Evolutionary conservation across 2,113 vertebrate species (phyloP), one percentile per base, ranked within the genome.

Genomic region (Corythoichthys intestinalis): DNA sequence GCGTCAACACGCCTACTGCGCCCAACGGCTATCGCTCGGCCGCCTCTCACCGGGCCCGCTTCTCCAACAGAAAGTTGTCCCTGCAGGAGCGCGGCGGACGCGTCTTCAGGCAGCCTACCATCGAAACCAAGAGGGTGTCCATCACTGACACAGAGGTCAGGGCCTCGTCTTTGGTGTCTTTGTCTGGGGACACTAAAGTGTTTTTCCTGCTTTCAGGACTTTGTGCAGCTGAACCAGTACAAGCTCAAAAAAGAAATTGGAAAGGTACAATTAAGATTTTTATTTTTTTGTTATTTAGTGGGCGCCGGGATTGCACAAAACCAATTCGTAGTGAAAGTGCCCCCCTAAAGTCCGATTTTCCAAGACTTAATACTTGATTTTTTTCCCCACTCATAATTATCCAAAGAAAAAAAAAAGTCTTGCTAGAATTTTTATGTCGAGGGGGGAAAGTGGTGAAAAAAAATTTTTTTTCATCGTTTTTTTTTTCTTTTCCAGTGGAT

Each of bases 181-280:
- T 44, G 41, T n/a, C n/a, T n/a, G n/a, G n/a, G n/a, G n/a, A n/a
- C n/a, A n/a, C n/a, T n/a, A n/a, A n/a, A n/a, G 61, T 60, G 8
- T 67, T 12, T 73, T 48, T 64, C 6, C 68, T 59, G 14, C 70
- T 70, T 57, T 5, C 77, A 98, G 96, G 95, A 98, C 81, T 97
- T 93, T 35, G 89, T 98, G 67, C 94, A 96, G 54, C 87, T 99
- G 70, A 98, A 99, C 90, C 96, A 98, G 80, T 99, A 99, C 77
- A 95, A 94, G 75, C 81, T 98, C 74, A 94, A 96, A 83, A 93
- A 86, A 2, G 94, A 98, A 89, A 98, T 98, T 72, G 96, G 97
- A 86, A 98, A 98, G 95, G 96, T 97, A 88, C 9, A 0, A 2
- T 14, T 11, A 12, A 5, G 6, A 44, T 44, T 44, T 41, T 41